Conservation (phyloP, 1,140 invertebrate species). For the Atopsyche davidsoni region DNA sequence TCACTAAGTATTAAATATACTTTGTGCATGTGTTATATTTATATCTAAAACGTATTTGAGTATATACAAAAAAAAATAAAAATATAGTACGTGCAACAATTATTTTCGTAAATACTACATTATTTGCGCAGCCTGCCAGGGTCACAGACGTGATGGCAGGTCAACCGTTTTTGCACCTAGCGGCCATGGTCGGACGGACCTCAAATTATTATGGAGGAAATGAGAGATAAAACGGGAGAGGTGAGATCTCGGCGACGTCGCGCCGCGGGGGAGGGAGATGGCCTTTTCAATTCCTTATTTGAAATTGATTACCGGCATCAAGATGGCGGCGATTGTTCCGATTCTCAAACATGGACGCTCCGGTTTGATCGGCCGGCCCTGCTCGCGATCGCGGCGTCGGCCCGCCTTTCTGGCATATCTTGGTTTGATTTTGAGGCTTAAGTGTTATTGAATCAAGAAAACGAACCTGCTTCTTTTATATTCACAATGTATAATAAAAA, state of each 20-base stretch:
- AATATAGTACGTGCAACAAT: neutral
- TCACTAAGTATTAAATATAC: no score
- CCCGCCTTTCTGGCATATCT: no score
- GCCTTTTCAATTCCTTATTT: conserved; percentile 1
- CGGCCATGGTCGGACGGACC: conserved; percentile 50
- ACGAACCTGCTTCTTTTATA: no score
- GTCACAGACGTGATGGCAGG: conserved; percentile 51
- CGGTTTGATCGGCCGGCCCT: no score
- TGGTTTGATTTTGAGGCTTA: no score
- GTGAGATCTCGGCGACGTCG: conserved; percentile 28
- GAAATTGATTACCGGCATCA: conserved; percentile 3
- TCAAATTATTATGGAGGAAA: conserved; percentile 51
- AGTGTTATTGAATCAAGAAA: no score
- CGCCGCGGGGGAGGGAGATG: conserved; percentile 7
- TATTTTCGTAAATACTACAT: neutral
- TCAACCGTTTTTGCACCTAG: conserved; percentile 51
- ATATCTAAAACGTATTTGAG: no score
- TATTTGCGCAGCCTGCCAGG: conserved; percentile 31
- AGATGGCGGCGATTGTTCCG: neutral
- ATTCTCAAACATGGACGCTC: no score
- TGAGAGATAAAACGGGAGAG: conserved; percentile 35
- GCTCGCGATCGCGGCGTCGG: no score
- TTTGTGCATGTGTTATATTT: no score
- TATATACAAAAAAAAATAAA: no score
- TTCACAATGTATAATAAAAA: no score